Evolutionary conservation across 1,140 invertebrate species (phyloP).

Genomic region (Lordiphosa mommai): DNA sequence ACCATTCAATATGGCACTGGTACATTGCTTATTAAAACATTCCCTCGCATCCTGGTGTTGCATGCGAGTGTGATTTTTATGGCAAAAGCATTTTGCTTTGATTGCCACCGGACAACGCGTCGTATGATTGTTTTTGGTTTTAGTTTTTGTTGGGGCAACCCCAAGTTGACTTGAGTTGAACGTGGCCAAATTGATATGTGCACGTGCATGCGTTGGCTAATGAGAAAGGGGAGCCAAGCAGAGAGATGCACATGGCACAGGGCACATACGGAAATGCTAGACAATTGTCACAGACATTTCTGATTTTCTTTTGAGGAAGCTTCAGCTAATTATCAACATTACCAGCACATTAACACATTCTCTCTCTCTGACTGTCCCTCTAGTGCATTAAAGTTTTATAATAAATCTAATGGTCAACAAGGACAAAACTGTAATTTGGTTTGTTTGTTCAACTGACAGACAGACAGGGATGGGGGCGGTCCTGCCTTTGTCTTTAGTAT

Average conservation of each 20-base stretch:
- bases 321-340: constrained; percentile 67
- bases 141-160: neutral
- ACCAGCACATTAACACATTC: constrained; percentile 40
- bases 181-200: constrained; percentile 65
- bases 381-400: constrained; percentile 41
- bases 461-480: neutral
- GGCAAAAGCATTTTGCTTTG: constrained; percentile 46
- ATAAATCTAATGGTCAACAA: constrained; percentile 52
- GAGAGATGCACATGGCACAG: constrained; percentile 11
- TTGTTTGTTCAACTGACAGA: constrained; percentile 28
- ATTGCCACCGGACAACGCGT: constrained; percentile 65
- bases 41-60: constrained; percentile 9
- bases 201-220: constrained; percentile 66
- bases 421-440: constrained; percentile 49
- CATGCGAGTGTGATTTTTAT: constrained; percentile 32
- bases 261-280: constrained; percentile 21
- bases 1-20: constrained; percentile 36
- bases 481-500: constrained; percentile 36
- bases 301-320: constrained; percentile 7
- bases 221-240: constrained; percentile 29
- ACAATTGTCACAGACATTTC: constrained; percentile 40
- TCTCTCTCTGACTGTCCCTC: neutral
- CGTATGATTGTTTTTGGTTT: constrained; percentile 61
- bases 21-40: constrained; percentile 64
- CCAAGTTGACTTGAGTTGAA: constrained; percentile 9